Conservation (phyloP, 2,797 vertebrate genomes). For the Decapterus maruadsi region DNA sequence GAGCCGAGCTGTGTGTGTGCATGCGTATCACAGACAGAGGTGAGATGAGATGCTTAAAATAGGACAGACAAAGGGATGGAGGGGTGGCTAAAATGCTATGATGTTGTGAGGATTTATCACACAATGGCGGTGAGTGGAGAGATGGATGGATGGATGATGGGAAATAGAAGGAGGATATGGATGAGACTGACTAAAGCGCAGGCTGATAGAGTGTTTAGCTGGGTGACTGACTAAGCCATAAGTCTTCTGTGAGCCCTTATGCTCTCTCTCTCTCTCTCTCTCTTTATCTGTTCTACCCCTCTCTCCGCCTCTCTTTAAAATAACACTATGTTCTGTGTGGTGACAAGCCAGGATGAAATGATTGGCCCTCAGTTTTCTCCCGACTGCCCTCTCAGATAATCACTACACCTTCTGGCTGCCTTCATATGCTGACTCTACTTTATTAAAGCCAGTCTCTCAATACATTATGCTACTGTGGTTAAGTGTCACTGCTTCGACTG, state of each 20-base stretch:
- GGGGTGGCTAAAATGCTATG: constrained; percentile 55
- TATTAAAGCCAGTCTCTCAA: constrained; percentile 72
- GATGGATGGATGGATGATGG: constrained; percentile 73
- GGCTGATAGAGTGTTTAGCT: constrained; percentile 83
- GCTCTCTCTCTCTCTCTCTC: constrained; percentile 25
- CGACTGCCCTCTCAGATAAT: constrained; percentile 78
- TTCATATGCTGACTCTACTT: constrained; percentile 68
- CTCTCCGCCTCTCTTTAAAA: constrained; percentile 65
- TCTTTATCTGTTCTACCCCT: constrained; percentile 40
- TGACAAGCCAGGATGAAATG: constrained; percentile 82
- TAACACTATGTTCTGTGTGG: constrained; percentile 72
- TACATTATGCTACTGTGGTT: constrained; percentile 44
- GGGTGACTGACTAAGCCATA: constrained; percentile 85
- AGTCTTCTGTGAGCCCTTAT: constrained; percentile 76
- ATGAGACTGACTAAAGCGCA: constrained; percentile 73
- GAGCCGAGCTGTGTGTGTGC: constrained; percentile 58
- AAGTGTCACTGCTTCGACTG: constrained; percentile 41
- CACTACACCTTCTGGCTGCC: constrained; percentile 71
- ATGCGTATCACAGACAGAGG: constrained; percentile 48
- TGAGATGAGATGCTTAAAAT: constrained; percentile 80
- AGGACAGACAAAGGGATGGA: constrained; percentile 68
- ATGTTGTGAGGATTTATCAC: constrained; percentile 73
- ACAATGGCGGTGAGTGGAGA: constrained; percentile 25
- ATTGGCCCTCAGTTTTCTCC: constrained; percentile 82
- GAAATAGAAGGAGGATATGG: constrained; percentile 69